Evolutionary conservation across 2,888 invertebrate species (phyloP).

Genomic region (Helleia helle): DNA sequence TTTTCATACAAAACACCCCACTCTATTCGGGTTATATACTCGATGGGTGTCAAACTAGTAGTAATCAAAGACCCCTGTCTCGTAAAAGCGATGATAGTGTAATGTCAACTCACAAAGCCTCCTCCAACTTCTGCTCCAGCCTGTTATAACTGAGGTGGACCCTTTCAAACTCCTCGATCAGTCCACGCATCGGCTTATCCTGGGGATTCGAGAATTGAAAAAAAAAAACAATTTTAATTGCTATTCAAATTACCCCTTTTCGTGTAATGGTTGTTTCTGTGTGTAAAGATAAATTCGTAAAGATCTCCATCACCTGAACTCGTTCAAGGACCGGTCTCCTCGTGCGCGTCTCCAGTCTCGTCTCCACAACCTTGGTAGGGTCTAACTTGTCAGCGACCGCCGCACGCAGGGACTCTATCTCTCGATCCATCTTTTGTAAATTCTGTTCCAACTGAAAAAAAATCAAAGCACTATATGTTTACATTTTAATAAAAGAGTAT

Average conservation of each 20-base stretch:
- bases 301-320: conserved; percentile 42
- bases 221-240: too few relatives aligned
- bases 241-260: too few relatives aligned
- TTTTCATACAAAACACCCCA: too few relatives aligned
- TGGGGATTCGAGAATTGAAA: too few relatives aligned
- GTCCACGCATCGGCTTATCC: conserved; percentile 82
- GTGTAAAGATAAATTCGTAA: too few relatives aligned
- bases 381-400: conserved; percentile 85
- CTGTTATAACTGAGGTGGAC: conserved; percentile 78
- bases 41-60: too few relatives aligned
- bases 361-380: conserved; percentile 88
- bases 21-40: too few relatives aligned
- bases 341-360: conserved; percentile 86
- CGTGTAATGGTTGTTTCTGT: too few relatives aligned
- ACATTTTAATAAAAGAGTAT: too few relatives aligned
- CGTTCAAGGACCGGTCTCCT: conserved; percentile 84
- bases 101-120: conserved; percentile 75
- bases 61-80: too few relatives aligned
- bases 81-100: too few relatives aligned
- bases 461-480: too few relatives aligned
- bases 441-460: conserved; percentile 79
- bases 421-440: conserved; percentile 84
- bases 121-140: conserved; percentile 79
- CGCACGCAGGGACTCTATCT: conserved; percentile 83
- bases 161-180: conserved; percentile 82